Evolutionary conservation across 2,113 vertebrate genomes (phyloP), one percentile per base, ranked within the genome.

Genomic region (Balaenoptera acutorostrata): DNA sequence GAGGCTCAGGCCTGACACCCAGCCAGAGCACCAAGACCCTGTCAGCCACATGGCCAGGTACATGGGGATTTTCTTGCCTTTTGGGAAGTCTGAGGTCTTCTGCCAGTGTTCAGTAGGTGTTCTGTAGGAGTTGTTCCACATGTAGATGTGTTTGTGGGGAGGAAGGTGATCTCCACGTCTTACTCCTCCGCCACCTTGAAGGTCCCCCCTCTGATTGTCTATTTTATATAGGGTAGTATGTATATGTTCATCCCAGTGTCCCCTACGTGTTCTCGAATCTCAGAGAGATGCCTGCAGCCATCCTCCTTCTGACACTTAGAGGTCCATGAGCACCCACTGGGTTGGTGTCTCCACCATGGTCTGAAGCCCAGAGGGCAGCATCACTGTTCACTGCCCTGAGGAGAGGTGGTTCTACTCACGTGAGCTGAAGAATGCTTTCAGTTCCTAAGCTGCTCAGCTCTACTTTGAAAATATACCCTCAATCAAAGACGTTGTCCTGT

Each of bases 371-470:
- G 2, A 21, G 14, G 10, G 21, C 3, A 15, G 7, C 1, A 27
- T 41, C 3, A 0, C 27, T 41, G 31, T 6, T 6, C 18, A 3
- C 63, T 10, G 9, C 36, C 14, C 33, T 29, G 5, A 69, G 33
- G 12, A 59, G 23, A 46, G 36, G 5, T 3, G 25, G 6, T 23
- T 27, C 1, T 1, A 25, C 3, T 36, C 3, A 1, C 3, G 0
- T 14, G 20, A 29, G 9, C 44, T 15, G 33, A 63, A 3, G 33
- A 11, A 12, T 8, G 25, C 41, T 25, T 18, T 8, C 20, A 3
- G 1, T 1, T 61, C 80, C 69, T 20, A 3, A 14, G 15, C 77
- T 5, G 14, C 11, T 66, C 3, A 21, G 61, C 33, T 36, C 52
- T 36, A 4, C 77, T n/a, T 20, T 33, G n/a, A 69, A 61, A n/a